Evolutionary conservation across 2,888 invertebrate species (phyloP), one percentile per base, ranked within the genome.

Genomic region (Noctua janthe): DNA sequence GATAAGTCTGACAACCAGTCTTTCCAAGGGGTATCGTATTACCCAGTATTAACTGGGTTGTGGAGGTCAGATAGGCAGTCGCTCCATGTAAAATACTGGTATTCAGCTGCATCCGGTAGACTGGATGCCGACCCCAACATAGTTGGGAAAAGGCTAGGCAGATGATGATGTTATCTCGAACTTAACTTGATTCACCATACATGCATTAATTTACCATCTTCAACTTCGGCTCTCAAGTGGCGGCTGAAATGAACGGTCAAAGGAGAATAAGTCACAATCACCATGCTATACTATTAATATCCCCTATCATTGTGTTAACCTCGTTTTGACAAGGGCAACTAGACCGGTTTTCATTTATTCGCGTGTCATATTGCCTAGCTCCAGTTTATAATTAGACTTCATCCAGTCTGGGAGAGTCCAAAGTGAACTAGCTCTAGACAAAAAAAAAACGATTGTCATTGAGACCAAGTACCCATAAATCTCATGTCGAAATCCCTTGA

Each of bases 381-480:
- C 35, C 17, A 2, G 5, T 71, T 35, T 51, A 59, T 47, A 67
- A 66, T 67, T 35, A 59, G 2, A 2, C 59, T n/a, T 15, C 7
- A 20, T 51, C 13, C 7, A 23, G 56, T 43, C 35, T 11, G 71
- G 59, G 17, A 71, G 66, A 11, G 1, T 15, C 17, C n/a, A 80
- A 70, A 39, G 54, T n/a, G 3, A 67, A 15, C 0, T 5, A 77
- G 20, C 51, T 51, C 15, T 5, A 54, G 6, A 72, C 59, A 56
- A 64, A 77, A 77, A 70, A 77, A 70, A 56, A 59, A 4, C 6
- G 5, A 49, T 59, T 20, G 35, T 39, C 70, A 59, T 64, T 56
- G 54, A 43, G 20, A 23, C 51, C 20, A 62, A 47, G 54, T 13
- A 51, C 66, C 59, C 43, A 82, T 87, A 89, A 85, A 88, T 89